These are phyloP conservation scores for Campoletis raptor DNA, from an alignment of 2,888 invertebrate species.

Conservation along the genomic window DNA sequence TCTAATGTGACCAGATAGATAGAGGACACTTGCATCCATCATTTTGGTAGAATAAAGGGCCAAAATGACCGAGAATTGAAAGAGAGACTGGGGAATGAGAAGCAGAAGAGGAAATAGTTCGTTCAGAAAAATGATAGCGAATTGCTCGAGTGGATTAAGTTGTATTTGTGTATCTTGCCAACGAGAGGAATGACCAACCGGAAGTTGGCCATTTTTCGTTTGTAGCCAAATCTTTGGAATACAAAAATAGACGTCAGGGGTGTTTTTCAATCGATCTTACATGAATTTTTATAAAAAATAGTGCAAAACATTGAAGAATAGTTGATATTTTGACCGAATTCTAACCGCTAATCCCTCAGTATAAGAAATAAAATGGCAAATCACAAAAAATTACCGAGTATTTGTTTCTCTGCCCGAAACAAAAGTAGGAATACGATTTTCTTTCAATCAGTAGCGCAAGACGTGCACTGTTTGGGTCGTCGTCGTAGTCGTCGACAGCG, in stretches of 20 bases:
- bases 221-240: conserved; percentile 37
- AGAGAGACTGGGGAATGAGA: not conserved
- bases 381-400: conserved; percentile 6
- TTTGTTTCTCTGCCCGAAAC: not conserved
- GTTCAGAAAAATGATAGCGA: conserved; percentile 62
- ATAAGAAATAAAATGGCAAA: conserved; percentile 10
- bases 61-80: conserved; percentile 18
- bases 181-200: conserved; percentile 52
- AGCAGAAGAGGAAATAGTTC: conserved; percentile 57
- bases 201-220: conserved; percentile 52
- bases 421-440: conserved; percentile 72
- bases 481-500: conserved; percentile 20
- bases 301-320: not conserved
- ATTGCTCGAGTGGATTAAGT: conserved; percentile 62
- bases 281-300: conserved; percentile 11
- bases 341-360: not conserved
- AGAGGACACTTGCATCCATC: conserved; percentile 65
- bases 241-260: conserved; percentile 27
- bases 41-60: conserved; percentile 60
- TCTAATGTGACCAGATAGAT: conserved; percentile 69
- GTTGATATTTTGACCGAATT: not conserved
- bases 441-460: conserved; percentile 76
- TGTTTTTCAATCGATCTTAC: conserved; percentile 34
- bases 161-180: conserved; percentile 18
- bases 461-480: conserved; percentile 41